These are phyloP conservation scores for Bombycilla garrulus DNA, from an alignment of 2,113 vertebrate species.

Conservation along the genomic window DNA sequence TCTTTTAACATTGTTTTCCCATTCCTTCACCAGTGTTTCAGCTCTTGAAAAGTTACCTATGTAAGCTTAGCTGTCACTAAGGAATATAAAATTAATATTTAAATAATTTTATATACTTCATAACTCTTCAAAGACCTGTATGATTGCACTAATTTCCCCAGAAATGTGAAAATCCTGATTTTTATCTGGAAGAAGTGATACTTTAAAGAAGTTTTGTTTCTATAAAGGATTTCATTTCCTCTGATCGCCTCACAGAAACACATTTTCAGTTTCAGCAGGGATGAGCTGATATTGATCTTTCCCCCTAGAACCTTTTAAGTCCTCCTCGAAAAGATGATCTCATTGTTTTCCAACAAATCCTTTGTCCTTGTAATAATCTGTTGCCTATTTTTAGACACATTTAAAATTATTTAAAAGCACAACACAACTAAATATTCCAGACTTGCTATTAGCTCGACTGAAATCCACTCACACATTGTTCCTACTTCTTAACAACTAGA, in stretches of 20 bases:
- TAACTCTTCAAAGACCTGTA: background rate
- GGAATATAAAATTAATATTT: background rate
- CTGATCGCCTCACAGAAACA: background rate
- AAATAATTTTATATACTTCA: background rate
- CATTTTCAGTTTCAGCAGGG: background rate
- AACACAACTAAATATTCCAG: background rate
- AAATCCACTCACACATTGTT: constrained; percentile 14
- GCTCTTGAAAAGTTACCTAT: background rate
- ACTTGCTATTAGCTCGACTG: background rate
- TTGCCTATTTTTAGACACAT: background rate
- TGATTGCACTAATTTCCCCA: background rate
- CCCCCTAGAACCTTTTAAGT: background rate
- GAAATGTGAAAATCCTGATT: background rate
- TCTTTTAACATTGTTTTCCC: background rate
- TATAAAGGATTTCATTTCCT: background rate
- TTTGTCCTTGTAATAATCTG: background rate
- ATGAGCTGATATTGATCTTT: background rate
- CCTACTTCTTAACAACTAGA: background rate
- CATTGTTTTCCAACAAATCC: background rate
- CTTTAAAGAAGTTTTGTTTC: background rate
- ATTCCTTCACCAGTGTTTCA: background rate
- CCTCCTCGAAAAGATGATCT: background rate
- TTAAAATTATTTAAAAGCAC: background rate
- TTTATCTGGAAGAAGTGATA: background rate
- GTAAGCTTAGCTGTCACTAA: background rate